Evolutionary conservation across 2,113 vertebrate genomes (phyloP).

Genomic region (Syngnathus floridae): DNA sequence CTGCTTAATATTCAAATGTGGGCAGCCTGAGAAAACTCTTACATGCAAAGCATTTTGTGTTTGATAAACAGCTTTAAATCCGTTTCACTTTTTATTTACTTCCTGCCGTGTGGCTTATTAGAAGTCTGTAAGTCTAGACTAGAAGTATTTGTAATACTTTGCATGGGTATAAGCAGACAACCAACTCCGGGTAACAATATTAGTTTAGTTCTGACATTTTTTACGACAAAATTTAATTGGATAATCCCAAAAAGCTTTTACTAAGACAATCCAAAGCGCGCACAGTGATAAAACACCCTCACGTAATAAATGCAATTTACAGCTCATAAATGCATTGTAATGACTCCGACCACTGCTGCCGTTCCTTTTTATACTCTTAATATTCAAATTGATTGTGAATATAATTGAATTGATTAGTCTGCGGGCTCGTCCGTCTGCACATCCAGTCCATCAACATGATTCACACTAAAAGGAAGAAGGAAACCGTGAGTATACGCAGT

Average conservation of each 20-base stretch:
- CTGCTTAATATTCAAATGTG: no score
- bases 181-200: not conserved
- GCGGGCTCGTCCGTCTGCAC: not conserved
- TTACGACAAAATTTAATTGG: not conserved
- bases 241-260: slow-evolving; percentile 7
- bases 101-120: not conserved
- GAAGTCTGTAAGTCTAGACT: not conserved
- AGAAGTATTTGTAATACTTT: not conserved
- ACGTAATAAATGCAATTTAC: slow-evolving; percentile 28
- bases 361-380: slow-evolving; percentile 25
- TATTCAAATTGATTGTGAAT: slow-evolving; percentile 33
- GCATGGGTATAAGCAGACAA: not conserved
- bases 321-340: slow-evolving; percentile 33
- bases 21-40: no score
- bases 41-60: not conserved
- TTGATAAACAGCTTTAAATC: not conserved
- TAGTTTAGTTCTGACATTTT: not conserved
- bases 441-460: slow-evolving; percentile 9
- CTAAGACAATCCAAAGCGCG: slow-evolving; percentile 2
- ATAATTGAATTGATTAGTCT: slow-evolving; percentile 29
- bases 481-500: slow-evolving; percentile 29
- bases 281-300: slow-evolving; percentile 36
- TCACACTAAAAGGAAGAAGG: slow-evolving; percentile 26
- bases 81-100: not conserved
- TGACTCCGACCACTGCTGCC: slow-evolving; percentile 13